Base-by-base conservation (phyloP, 1,140 invertebrate species). In the Trichoplusia ni region DNA sequence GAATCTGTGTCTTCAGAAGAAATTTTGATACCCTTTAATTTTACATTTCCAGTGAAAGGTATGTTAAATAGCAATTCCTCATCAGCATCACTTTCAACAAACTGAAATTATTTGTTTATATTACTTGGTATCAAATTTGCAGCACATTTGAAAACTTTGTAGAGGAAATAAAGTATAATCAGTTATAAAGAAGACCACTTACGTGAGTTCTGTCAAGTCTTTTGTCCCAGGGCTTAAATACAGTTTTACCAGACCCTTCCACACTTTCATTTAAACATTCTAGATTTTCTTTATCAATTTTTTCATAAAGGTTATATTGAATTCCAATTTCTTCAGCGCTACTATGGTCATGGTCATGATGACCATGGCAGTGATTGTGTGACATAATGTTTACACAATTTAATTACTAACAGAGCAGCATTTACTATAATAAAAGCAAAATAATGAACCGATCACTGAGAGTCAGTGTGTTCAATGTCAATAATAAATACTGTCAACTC, bases 1-100 rank as follows among this genome's bases (percentile, higher is more conserved):
- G 93, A 92, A 61, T 95, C 93, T 75, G 95, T 94, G 86, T 98
- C 95, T 75, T 96, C 96, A 13, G 97, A 98, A 72, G 96, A 93
- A 38, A 99, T 90, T 72, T 98, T 97, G 37, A 99, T 94, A 16
- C 97, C 97, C 91, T 98, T 99, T 37, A 99, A 89, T 89, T 99
- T 99, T 0, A 99, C 92, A 92, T 97, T 97, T 14, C 97, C 98
- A 37, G 96, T 97, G 82, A 99, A 99, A 59, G 98, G 98, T 78
- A 99, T 97, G 87, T 98, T 98, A 81, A 99, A 98, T 0, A 99
- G 88, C 3, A 99, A 90, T 91, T 99, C 98, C 89, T 97, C 95
- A 92, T 99, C 98, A 7, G 93, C 94, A 93, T 99, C 98, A 92
- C 97, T 98, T 91, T 98, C 95, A 0, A 99, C 98, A 93, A 91